Conservation (phyloP, 2,888 invertebrate species). For the Acanthoscelides obtectus region DNA sequence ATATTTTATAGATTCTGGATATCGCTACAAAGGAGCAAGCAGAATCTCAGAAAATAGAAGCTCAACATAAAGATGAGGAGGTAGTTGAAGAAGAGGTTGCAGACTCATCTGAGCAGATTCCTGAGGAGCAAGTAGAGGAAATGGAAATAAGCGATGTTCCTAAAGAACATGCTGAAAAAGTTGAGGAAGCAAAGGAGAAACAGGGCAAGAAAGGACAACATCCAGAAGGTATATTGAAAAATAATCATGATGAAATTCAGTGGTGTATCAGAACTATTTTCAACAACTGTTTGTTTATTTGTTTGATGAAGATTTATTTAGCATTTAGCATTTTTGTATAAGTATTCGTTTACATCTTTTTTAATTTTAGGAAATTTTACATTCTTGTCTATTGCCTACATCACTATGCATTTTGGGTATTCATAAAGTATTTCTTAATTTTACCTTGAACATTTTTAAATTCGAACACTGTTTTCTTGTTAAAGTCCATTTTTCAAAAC, state of each 20-base stretch:
- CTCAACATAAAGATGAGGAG: slow-evolving; percentile 53
- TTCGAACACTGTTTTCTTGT: too few relatives aligned
- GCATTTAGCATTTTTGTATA: too few relatives aligned
- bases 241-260: background rate
- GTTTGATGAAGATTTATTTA: too few relatives aligned
- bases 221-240: slow-evolving; percentile 35
- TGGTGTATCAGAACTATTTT: too few relatives aligned
- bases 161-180: slow-evolving; percentile 49
- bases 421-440: too few relatives aligned
- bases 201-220: slow-evolving; percentile 47
- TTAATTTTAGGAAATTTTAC: too few relatives aligned
- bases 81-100: slow-evolving; percentile 53
- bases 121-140: slow-evolving; percentile 40
- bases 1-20: slow-evolving; percentile 54
- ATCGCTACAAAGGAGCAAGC: slow-evolving; percentile 82
- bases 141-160: slow-evolving; percentile 32
- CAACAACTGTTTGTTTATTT: too few relatives aligned
- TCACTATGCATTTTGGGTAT: too few relatives aligned
- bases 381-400: too few relatives aligned
- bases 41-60: slow-evolving; percentile 52
- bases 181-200: slow-evolving; percentile 42
- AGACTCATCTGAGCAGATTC: slow-evolving; percentile 53
- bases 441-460: too few relatives aligned
- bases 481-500: too few relatives aligned
- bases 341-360: too few relatives aligned